Evolutionary conservation across 2,113 vertebrate species (phyloP), one percentile per base, ranked within the genome.

Genomic region (Butorides virescens): DNA sequence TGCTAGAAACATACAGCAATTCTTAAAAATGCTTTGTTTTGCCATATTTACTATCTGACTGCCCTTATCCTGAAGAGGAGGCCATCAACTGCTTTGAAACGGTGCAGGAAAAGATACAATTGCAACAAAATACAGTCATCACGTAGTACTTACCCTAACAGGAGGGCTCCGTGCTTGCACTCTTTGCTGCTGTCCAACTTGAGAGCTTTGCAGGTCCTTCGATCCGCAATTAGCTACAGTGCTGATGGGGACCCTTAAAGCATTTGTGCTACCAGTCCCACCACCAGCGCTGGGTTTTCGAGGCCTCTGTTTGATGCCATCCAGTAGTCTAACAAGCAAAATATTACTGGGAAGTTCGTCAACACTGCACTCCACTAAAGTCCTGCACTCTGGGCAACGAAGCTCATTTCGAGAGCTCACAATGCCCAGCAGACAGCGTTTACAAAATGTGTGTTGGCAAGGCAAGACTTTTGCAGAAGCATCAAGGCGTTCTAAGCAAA

Each of bases 271-370:
- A 19, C 94, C 90, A 63, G 94, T 93, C 59, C 98, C 98, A 58
- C 98, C 97, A 21, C 92, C 95, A 7, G 97, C 86, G 2, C 98
- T 89, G 0, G 98, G 96, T 77, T 99, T 98, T 44, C 99, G 98
- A 61, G 99, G 99, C 91, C 99, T 98, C 97, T 99, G 99, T 95
- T 99, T 99, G 98, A 99, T 99, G 92, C 99, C 99, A 56, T 99
- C 99, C 97, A 99, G 98, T 62, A 99, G 98, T 82, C 99, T 98
- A 74, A 99, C 99, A 14, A 99, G 99, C 59, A 99, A 98, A 96
- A 99, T 99, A 91, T 99, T 99, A 98, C 99, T 99, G 52, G 99
- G 99, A 62, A 99, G 99, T 67, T 99, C 99, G 3, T 99, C 99
- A 32, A 99, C 99, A 3, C 98, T 96, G 3, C 99, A 99, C 95